A percentile compares a stretch with the other conserved stretches of the same genome.
Evolutionary conservation across 2,888 invertebrate genomes (phyloP).

Genomic region (Cloeon dipterum): DNA sequence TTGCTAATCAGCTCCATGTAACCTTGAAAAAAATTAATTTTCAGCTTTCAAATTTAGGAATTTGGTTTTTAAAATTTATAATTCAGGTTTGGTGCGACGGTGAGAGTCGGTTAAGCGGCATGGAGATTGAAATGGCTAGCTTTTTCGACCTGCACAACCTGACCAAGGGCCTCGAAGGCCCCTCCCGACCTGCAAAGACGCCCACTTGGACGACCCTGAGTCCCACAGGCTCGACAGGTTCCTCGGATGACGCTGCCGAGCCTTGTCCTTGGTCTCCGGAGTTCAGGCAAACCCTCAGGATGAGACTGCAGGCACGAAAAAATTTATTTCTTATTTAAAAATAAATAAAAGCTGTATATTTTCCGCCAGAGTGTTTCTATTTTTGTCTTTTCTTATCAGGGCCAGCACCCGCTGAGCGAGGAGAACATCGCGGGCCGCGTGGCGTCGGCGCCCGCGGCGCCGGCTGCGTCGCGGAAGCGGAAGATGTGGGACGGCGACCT

Average conservation of each 20-base stretch:
- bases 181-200: not conserved
- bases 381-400: too few relatives aligned
- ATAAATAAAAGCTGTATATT: too few relatives aligned
- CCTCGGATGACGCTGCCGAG: slow-evolving; percentile 3
- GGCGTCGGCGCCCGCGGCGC: not conserved
- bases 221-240: not conserved
- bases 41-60: too few relatives aligned
- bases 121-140: not conserved
- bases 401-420: not conserved
- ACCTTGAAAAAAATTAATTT: too few relatives aligned
- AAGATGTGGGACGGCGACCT: slow-evolving; percentile 6
- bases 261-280: slow-evolving; percentile 4
- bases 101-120: not conserved
- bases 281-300: not conserved
- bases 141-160: not conserved
- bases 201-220: not conserved
- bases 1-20: too few relatives aligned
- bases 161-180: not conserved
- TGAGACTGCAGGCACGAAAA: not conserved
- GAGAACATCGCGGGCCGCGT: not conserved
- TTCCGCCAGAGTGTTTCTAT: too few relatives aligned
- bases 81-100: too few relatives aligned
- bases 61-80: too few relatives aligned
- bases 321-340: too few relatives aligned
- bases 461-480: slow-evolving; percentile 4